Percentiles rank a stretch among this genome's conserved stretches.
Conservation (phyloP, 2,888 invertebrate genomes). For the Drosophila limbata region DNA sequence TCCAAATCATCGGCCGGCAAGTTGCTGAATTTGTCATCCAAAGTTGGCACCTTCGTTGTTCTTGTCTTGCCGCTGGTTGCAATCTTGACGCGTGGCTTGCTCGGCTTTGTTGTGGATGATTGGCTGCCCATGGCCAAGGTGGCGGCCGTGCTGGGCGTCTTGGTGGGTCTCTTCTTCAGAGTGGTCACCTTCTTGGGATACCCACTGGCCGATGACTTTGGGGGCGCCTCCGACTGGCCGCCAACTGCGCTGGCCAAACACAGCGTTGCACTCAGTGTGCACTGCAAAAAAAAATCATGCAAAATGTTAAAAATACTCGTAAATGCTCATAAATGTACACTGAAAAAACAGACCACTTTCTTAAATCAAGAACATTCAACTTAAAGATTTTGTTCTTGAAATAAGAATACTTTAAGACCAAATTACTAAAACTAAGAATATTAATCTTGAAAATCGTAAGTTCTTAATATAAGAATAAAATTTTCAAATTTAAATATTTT, state of each 20-base stretch:
- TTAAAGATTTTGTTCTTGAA: no score
- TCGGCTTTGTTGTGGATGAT: slow-evolving; percentile 58
- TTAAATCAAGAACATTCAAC: no score
- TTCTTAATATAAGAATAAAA: no score
- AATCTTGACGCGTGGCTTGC: slow-evolving; percentile 68
- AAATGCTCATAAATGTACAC: background rate
- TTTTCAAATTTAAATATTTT: no score
- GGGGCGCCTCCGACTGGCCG: slow-evolving; percentile 40
- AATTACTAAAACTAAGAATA: no score
- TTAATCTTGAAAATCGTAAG: no score
- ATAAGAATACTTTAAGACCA: no score
- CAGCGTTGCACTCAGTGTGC: slow-evolving; percentile 59
- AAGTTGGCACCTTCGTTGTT: slow-evolving; percentile 48
- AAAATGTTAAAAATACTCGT: background rate
- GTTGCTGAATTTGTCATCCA: slow-evolving; percentile 79
- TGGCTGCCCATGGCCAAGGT: slow-evolving; percentile 12
- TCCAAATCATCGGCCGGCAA: slow-evolving; percentile 83
- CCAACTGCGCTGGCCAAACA: slow-evolving; percentile 53
- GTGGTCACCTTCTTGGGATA: slow-evolving; percentile 84
- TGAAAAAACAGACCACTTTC: no score
- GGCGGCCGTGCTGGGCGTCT: slow-evolving; percentile 62
- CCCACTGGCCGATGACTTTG: slow-evolving; percentile 43
- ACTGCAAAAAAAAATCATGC: slow-evolving; percentile 36
- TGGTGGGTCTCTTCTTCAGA: slow-evolving; percentile 78
- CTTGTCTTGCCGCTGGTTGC: slow-evolving; percentile 8